These are phyloP conservation scores for Trichonephila clavata DNA, from an alignment of 1,140 invertebrate species.

Conservation along the genomic window DNA sequence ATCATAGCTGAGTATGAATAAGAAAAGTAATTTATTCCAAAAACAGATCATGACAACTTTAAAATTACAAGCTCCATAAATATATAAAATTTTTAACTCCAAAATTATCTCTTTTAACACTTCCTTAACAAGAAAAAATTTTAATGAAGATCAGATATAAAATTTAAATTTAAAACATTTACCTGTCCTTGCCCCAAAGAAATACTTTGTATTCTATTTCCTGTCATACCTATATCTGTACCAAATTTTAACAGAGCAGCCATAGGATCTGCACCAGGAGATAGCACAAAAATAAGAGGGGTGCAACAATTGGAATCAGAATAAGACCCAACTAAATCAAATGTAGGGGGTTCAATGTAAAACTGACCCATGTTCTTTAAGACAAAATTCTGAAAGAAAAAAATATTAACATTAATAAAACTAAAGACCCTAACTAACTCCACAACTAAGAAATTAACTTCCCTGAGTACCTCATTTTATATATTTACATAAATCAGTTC, in stretches of 20 bases:
- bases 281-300: slow-evolving; percentile 82
- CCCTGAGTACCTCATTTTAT: too few relatives aligned
- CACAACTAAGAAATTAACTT: too few relatives aligned
- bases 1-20: too few relatives aligned
- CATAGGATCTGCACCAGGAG: slow-evolving; percentile 83
- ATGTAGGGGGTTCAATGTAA: slow-evolving; percentile 83
- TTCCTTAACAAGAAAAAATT: too few relatives aligned
- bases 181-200: slow-evolving; percentile 83
- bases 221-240: slow-evolving; percentile 81
- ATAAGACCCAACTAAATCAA: slow-evolving; percentile 82
- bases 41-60: too few relatives aligned
- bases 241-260: slow-evolving; percentile 82
- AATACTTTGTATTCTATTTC: slow-evolving; percentile 78
- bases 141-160: too few relatives aligned
- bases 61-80: too few relatives aligned
- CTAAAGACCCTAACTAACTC: too few relatives aligned
- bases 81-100: too few relatives aligned
- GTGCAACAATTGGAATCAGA: slow-evolving; percentile 81
- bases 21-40: too few relatives aligned
- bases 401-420: background rate
- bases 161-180: background rate
- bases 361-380: slow-evolving; percentile 81
- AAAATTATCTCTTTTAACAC: too few relatives aligned
- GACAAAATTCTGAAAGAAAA: slow-evolving; percentile 81
- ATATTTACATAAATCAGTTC: too few relatives aligned